phyloP scores from a whole-genome alignment of 2,797 vertebrate species.

The Kryptopterus vitreolus region DNA sequence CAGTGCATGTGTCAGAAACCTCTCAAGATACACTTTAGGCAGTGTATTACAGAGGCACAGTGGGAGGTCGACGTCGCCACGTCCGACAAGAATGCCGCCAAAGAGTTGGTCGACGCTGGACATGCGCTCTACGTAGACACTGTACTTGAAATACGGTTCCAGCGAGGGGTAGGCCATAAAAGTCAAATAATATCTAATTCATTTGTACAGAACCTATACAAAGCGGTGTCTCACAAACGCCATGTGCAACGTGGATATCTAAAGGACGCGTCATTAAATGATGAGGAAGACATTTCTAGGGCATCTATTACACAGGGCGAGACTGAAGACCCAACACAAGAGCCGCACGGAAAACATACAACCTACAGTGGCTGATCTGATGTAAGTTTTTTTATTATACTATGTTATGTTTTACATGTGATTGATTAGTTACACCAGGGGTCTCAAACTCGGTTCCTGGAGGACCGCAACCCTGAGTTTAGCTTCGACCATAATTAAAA shows the following conservation, averaged over 20 bases:
- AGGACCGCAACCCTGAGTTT: too few species aligned
- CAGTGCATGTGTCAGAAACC: constrained; percentile 70
- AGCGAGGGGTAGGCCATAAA: constrained; percentile 22
- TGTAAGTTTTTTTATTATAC: constrained; percentile 57
- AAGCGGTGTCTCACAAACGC: background rate
- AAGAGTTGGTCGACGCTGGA: constrained; percentile 69
- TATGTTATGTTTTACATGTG: too few species aligned
- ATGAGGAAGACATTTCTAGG: constrained; percentile 4
- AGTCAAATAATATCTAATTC: background rate
- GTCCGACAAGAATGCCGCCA: constrained; percentile 68
- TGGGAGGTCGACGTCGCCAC: constrained; percentile 77
- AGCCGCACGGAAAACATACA: background rate
- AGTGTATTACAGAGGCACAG: constrained; percentile 65
- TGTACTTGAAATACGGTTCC: constrained; percentile 64
- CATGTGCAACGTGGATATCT: background rate
- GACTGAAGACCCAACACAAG: background rate
- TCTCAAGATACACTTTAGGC: constrained; percentile 76
- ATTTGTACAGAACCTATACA: background rate
- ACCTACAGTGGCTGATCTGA: constrained; percentile 3
- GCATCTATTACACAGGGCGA: background rate
- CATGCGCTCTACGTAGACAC: constrained; percentile 66
- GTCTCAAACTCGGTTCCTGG: too few species aligned
- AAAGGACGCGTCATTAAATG: background rate
- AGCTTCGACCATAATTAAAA: too few species aligned
- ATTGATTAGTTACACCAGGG: background rate